A percentile compares a stretch with the other conserved stretches of the same genome.
Evolutionary conservation across 1,140 invertebrate species (phyloP).

Genomic region (Bilobella aurantiaca): DNA sequence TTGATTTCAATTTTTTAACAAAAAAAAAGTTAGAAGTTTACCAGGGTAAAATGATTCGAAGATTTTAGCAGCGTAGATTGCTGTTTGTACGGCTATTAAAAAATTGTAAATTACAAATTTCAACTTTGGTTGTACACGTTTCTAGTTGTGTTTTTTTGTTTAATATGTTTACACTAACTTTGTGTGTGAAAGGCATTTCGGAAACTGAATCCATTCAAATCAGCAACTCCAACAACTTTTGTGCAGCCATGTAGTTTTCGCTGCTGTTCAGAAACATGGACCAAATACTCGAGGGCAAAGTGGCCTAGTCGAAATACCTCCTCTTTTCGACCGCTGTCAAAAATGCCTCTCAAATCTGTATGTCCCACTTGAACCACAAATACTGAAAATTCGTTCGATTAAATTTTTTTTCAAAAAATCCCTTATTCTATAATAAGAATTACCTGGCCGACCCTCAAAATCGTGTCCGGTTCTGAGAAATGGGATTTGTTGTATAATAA

Average conservation of each 20-base stretch:
- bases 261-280: background rate
- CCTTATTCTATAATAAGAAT: background rate
- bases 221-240: too few relatives aligned
- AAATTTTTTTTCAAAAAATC: background rate
- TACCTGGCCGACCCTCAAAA: background rate
- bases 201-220: too few relatives aligned
- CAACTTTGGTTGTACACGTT: too few relatives aligned
- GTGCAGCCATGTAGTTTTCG: background rate
- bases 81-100: background rate
- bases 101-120: too few relatives aligned
- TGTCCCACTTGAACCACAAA: background rate
- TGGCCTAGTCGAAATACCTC: background rate
- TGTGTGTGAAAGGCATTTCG: too few relatives aligned
- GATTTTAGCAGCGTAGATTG: background rate
- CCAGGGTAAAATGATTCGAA: background rate
- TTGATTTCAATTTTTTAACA: background rate
- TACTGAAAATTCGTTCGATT: background rate
- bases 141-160: too few relatives aligned
- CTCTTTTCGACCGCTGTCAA: background rate
- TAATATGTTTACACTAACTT: too few relatives aligned
- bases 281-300: background rate
- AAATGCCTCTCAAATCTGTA: background rate
- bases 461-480: background rate
- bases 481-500: background rate
- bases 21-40: background rate